phyloP scores from a whole-genome alignment of 2,888 invertebrate species.

The Ormia ochracea region DNA sequence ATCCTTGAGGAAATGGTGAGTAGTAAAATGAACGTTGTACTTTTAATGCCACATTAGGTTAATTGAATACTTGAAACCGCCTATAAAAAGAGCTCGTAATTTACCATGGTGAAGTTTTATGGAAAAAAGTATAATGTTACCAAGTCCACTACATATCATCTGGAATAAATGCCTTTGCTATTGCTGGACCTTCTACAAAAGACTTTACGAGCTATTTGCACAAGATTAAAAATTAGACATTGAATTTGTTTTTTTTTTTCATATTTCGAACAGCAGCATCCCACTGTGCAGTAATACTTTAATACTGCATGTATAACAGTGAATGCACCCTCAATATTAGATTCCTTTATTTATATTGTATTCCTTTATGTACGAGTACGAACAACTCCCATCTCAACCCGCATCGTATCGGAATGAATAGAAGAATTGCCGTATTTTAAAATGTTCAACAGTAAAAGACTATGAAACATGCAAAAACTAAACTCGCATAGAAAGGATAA shows the following conservation, averaged over 20 bases:
- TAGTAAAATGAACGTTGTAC: too few species aligned
- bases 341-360: constrained; percentile 19
- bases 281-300: constrained; percentile 39
- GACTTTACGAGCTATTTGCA: too few species aligned
- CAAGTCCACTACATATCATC: too few species aligned
- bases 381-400: background rate
- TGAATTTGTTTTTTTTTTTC: background rate
- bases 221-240: background rate
- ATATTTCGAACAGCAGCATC: too few species aligned
- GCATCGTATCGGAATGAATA: constrained; percentile 26
- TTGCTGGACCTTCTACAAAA: too few species aligned
- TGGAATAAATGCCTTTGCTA: too few species aligned
- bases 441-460: constrained; percentile 3
- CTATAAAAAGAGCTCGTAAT: too few species aligned
- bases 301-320: constrained; percentile 22
- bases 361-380: background rate
- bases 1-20: too few species aligned
- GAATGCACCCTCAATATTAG: constrained; percentile 46
- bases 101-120: too few species aligned
- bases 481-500: constrained; percentile 22
- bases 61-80: too few species aligned
- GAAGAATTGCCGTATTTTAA: constrained; percentile 53
- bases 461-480: background rate
- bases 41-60: too few species aligned
- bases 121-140: too few species aligned